phyloP scores from a whole-genome alignment of 2,888 invertebrate genomes.

The Drosophila niveifrons region DNA sequence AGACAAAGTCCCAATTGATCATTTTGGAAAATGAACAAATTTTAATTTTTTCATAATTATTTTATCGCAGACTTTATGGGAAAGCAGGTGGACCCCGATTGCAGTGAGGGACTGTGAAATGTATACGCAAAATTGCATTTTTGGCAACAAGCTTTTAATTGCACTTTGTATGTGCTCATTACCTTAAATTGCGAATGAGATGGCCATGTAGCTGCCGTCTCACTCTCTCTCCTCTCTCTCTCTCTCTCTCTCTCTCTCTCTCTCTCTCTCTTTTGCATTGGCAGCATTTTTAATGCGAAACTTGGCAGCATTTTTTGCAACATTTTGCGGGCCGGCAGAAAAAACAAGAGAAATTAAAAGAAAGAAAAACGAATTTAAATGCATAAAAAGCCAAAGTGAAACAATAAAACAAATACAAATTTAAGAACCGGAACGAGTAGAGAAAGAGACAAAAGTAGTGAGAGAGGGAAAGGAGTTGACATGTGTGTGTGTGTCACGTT shows the following conservation, averaged over 20 bases:
- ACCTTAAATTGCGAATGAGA: slow-evolving; percentile 73
- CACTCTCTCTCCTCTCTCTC: slow-evolving; percentile 14
- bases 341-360: slow-evolving; percentile 8
- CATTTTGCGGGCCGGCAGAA: slow-evolving; percentile 41
- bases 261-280: slow-evolving; percentile 25
- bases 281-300: slow-evolving; percentile 74
- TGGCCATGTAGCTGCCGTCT: slow-evolving; percentile 30
- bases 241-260: too few relatives aligned
- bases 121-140: slow-evolving; percentile 70
- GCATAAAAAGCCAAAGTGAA: slow-evolving; percentile 41
- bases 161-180: slow-evolving; percentile 82
- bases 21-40: too few relatives aligned
- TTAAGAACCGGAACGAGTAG: slow-evolving; percentile 16
- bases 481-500: slow-evolving; percentile 49
- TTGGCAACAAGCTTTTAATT: slow-evolving; percentile 83
- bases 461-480: slow-evolving; percentile 2
- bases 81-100: neutral
- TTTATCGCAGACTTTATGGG: neutral
- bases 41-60: neutral
- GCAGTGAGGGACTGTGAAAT: slow-evolving; percentile 9
- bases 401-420: slow-evolving; percentile 38
- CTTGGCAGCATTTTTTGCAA: slow-evolving; percentile 64
- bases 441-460: neutral
- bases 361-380: slow-evolving; percentile 41
- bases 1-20: neutral